Base-by-base conservation (phyloP, 2,888 invertebrate genomes). In the Sarcophaga variegata region DNA sequence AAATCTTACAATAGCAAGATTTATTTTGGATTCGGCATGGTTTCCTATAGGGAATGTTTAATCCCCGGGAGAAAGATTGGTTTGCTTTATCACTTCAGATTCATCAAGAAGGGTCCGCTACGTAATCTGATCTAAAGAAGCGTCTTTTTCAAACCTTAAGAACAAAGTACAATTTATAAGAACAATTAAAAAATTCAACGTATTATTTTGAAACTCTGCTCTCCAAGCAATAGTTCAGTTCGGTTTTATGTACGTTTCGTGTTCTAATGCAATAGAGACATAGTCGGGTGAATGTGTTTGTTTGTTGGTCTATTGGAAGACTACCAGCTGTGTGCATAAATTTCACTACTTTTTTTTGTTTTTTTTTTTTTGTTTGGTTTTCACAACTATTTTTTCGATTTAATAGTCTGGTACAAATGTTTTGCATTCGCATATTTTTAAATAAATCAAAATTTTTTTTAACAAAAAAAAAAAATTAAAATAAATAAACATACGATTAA, bases 311-410 rank as follows among this genome's bases (percentile, higher is more conserved):
- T 74, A 71, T 82, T 87, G 81, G 88, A 90, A 85, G 88, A 87
- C 87, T 87, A 89, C 90, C 91, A 91, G 90, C 90, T 91, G 91
- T 89, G 88, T 85, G 88, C 89, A 89, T 90, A 88, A 89, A 89
- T 89, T 89, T 89, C 88, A 88, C 89, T 89, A 89, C 89, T 90
- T 88, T 88, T 81, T 87, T 87, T 71, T 37, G 10, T 82, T 60
- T 17, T n/a, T 11, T 0, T 62, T 62, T 60, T 17, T n/a, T 11
- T 0, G 22, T 62, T n/a, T 62, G 14, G 60, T 54, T 54, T 14
- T 54, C 12, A 17, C 14, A 54, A 54, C 54, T 2, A 54, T 17
- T 27, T 81, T 75, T 75, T 76, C 80, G 12, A 76, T 76, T 84
- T 71, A 63, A 81, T 84, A 81, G 84, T 84, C 84, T 84, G 12